Percentiles rank a stretch among this genome's conserved stretches.
Evolutionary conservation across 2,797 vertebrate species (phyloP).

Genomic region (Psittacula echo): DNA sequence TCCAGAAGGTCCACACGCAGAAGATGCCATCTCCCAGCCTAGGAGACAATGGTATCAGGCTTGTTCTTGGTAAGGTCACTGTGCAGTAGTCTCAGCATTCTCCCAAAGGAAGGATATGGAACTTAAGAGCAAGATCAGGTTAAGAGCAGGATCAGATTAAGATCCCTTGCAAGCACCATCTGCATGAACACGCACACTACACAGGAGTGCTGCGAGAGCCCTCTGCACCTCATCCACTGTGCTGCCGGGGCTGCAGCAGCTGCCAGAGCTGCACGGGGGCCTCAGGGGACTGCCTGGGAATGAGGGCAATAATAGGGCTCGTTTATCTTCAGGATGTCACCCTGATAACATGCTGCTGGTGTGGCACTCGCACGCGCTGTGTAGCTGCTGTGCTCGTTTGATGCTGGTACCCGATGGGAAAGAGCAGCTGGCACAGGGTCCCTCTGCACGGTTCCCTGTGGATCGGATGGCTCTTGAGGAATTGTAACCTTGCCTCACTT

Average conservation of each 20-base stretch:
- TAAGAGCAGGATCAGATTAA: neutral
- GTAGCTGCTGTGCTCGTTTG: fast-evolving
- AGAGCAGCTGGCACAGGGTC: neutral
- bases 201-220: neutral
- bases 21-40: neutral
- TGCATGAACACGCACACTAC: fast-evolving
- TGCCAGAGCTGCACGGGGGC: neutral
- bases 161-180: neutral
- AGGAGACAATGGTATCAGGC: fast-evolving
- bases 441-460: neutral
- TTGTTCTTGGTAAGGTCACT: fast-evolving
- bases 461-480: fast-evolving
- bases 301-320: neutral
- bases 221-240: fast-evolving
- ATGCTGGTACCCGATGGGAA: neutral
- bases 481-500: neutral
- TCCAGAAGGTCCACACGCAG: neutral
- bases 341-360: neutral
- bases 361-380: fast-evolving
- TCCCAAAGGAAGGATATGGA: fast-evolving
- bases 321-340: constrained; percentile 4
- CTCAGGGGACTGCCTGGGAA: neutral
- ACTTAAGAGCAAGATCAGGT: neutral
- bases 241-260: neutral
- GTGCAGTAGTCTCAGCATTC: neutral